Evolutionary conservation across 2,888 invertebrate species (phyloP), one percentile per base, ranked within the genome.

Genomic region (Liodrosophila aerea): DNA sequence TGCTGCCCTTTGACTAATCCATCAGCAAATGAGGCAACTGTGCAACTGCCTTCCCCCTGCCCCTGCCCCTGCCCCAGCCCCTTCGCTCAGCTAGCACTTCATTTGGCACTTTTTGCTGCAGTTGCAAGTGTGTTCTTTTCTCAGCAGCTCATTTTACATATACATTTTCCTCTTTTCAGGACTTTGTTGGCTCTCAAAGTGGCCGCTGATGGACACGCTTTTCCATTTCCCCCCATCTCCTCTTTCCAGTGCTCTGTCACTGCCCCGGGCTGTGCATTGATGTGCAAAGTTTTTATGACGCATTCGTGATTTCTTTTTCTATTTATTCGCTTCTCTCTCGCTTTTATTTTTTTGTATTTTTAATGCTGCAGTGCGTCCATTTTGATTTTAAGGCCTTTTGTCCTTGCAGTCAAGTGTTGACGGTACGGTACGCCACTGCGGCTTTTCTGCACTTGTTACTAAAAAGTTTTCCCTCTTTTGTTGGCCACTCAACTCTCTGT

Each of bases 241-340:
- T 12, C 40, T 15, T 37, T 54, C 34, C 43, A 7, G 7, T 39
- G 15, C 13, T 7, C 45, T 50, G 34, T 27, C 46, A 12, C 61
- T 47, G 61, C 40, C n/a, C n/a, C n/a, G n/a, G n/a, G n/a, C 22
- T 22, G 22, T 22, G 50, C 66, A 64, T 77, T 81, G 85, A 81
- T 77, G 85, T 77, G 80, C 73, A 78, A 78, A 78, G 73, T 77
- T 85, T 77, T 80, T 85, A 78, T 81, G 78, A 78, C 73, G 80
- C 85, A 80, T 78, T 82, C 75, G 78, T 85, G 78, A 77, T 85
- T 75, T 76, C 57, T 63, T 67, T 59, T 63, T 49, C 64, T 66
- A 41, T 60, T 47, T 53, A 29, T 54, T 54, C 22, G 58, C 39
- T 50, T 16, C 43, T 59, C 31, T 33, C 12, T 16, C 31, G 36